These are phyloP conservation scores for Girardia tigrina DNA, from an alignment of 2,888 invertebrate species.

Conservation along the genomic window DNA sequence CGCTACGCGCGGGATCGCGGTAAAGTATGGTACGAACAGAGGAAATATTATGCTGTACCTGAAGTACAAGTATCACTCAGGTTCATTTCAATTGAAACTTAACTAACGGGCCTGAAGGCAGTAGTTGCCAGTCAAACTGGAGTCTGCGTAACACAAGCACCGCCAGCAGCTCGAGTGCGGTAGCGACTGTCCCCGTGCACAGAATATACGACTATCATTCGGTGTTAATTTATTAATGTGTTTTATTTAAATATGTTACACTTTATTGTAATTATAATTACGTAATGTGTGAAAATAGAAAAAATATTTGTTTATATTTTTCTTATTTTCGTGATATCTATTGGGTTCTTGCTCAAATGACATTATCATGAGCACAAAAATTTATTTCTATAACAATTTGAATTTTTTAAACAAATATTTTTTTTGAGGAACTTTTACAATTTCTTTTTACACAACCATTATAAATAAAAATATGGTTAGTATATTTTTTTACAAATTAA, in stretches of 20 bases:
- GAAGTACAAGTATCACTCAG: not conserved
- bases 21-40: slow-evolving; percentile 45
- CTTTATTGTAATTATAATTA: not conserved
- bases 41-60: slow-evolving; percentile 31
- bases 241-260: not conserved
- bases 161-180: slow-evolving; percentile 9
- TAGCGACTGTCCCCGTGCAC: slow-evolving; percentile 31
- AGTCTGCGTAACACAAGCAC: slow-evolving; percentile 26
- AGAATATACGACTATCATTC: slow-evolving; percentile 26
- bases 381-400: too few relatives aligned
- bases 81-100: slow-evolving; percentile 3
- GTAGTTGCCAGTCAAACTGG: not conserved
- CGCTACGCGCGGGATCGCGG: slow-evolving; percentile 53
- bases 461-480: too few relatives aligned
- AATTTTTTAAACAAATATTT: too few relatives aligned
- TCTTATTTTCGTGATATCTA: too few relatives aligned
- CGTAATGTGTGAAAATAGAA: too few relatives aligned
- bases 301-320: too few relatives aligned
- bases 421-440: too few relatives aligned
- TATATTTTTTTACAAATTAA: too few relatives aligned
- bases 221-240: not conserved
- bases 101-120: slow-evolving; percentile 29
- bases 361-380: too few relatives aligned
- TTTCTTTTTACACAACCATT: too few relatives aligned
- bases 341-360: too few relatives aligned